A percentile compares a stretch with the other conserved stretches of the same genome.
These are phyloP conservation scores for Scalopus aquaticus DNA, from an alignment of 2,113 vertebrate genomes.

Conservation along the genomic window DNA sequence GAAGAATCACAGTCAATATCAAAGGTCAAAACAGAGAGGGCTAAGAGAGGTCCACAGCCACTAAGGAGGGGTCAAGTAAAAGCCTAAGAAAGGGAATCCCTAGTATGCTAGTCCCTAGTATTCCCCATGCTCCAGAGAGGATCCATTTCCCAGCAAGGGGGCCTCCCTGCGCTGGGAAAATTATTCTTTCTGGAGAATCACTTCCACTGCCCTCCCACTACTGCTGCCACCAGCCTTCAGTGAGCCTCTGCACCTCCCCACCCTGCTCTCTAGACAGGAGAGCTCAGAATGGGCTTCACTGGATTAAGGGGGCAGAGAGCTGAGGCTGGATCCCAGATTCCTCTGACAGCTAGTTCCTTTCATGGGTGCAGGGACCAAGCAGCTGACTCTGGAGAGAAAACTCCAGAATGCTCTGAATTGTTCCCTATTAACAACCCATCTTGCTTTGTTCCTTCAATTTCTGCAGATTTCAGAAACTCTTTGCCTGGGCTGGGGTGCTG, in stretches of 20 bases:
- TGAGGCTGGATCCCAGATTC: not conserved
- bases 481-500: not conserved
- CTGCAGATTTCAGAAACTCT: not conserved
- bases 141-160: not conserved
- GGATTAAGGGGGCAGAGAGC: not conserved
- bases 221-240: not conserved
- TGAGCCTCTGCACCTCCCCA: not conserved
- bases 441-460: conserved; percentile 19
- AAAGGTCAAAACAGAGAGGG: not conserved
- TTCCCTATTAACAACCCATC: not conserved
- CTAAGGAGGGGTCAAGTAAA: not conserved
- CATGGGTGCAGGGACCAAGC: not conserved
- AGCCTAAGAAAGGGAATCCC: conserved; percentile 11
- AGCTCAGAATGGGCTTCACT: not conserved
- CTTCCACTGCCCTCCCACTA: not conserved
- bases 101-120: not conserved
- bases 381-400: not conserved
- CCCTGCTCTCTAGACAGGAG: not conserved
- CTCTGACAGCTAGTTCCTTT: not conserved
- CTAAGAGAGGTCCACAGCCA: not conserved
- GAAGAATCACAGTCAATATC: not conserved
- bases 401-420: not conserved
- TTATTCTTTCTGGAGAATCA: not conserved
- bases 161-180: not conserved
- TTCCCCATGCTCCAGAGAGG: not conserved